phyloP scores from a whole-genome alignment of 2,113 vertebrate species.

The Hiodon alosoides region DNA sequence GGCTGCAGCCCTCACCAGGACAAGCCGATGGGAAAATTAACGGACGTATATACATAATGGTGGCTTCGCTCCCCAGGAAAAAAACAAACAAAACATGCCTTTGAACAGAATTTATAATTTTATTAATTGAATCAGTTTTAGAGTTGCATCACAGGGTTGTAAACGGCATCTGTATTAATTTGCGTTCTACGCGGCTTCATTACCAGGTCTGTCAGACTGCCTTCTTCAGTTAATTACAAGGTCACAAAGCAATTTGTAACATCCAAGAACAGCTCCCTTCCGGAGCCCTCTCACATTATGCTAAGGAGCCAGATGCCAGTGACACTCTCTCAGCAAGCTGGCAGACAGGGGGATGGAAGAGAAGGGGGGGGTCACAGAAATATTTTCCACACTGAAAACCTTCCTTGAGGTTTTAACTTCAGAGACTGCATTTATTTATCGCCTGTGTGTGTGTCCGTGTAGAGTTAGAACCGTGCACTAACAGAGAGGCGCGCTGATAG shows the following conservation, averaged over 20 bases:
- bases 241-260: conserved; percentile 28
- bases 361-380: not conserved
- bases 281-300: conserved; percentile 19
- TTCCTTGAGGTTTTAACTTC: too few relatives aligned
- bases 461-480: too few relatives aligned
- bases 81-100: not conserved
- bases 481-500: too few relatives aligned
- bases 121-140: not conserved
- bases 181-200: conserved; percentile 20
- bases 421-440: too few relatives aligned
- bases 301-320: conserved; percentile 16
- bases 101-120: not conserved
- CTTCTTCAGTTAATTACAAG: conserved; percentile 27
- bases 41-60: not conserved
- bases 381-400: too few relatives aligned
- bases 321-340: conserved; percentile 7
- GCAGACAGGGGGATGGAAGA: not conserved
- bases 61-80: not conserved
- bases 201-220: conserved; percentile 22
- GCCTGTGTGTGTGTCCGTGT: too few relatives aligned
- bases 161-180: conserved; percentile 25
- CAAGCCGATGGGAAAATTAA: not conserved
- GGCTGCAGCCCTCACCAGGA: too few relatives aligned
- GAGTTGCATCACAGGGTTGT: conserved; percentile 12
- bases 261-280: conserved; percentile 19